Evolutionary conservation across 2,797 vertebrate genomes (phyloP), one percentile per base, ranked within the genome.

Genomic region (Sitta carolinensis): DNA sequence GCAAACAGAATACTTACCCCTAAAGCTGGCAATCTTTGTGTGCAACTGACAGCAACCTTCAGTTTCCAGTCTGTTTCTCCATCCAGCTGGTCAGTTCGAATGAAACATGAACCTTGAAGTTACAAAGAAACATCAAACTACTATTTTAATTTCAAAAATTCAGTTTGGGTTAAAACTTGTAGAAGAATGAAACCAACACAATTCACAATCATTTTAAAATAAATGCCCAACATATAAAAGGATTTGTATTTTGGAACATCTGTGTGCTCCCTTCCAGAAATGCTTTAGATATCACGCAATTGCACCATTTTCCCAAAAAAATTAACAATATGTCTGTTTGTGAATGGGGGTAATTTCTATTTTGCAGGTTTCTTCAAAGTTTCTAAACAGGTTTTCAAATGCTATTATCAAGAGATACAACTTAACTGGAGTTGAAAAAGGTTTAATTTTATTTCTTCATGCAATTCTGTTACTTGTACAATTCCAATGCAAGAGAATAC

Each of bases 61-160:
- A 99, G 98, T 90, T 99, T 99, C 99, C 99, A 99, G 97, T 99
- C 99, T 0, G 99, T 99, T 94, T 99, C 99, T 85, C 99, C 99
- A 57, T 99, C 99, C 10, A 99, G 98, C 96, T 99, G 99, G 92
- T 99, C 99, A 7, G 99, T 99, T 91, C 99, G 98, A 96, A 99
- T 99, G 97, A 99, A 99, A 97, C 99, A 99, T 0, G 99, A 96
- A 64, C 99, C 99, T 99, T 97, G 47, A 95, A 91, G 94, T 63
- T 34, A 93, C 16, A 94, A 63, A 86, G 77, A 89, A 66, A 91
- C 72, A 89, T 38, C 13, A 82, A 52, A 68, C 19, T n/a, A 47
- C 43, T 62, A 43, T 63, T 86, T 74, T 58, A 2, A 76, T 43
- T 40, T 70, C 52, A 75, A 86, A 94, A 84, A 67, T 61, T 76